Evolutionary conservation across 1,140 invertebrate genomes (phyloP), one percentile per base, ranked within the genome.

Genomic region (Calycopis cecrops): DNA sequence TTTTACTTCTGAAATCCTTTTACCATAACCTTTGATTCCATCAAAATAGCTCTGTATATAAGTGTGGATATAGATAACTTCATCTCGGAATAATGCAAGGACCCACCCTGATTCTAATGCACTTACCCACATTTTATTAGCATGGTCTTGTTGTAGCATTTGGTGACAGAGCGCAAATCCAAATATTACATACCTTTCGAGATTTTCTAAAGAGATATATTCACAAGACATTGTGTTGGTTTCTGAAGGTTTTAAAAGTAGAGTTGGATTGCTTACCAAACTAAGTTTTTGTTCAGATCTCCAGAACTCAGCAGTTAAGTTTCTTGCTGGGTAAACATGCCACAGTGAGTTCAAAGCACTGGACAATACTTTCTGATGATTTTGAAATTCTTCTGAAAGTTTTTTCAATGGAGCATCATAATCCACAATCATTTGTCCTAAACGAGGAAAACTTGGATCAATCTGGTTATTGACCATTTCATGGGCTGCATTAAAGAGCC

Each of bases 141-240:
- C 92, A 63, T 93, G 91, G 55, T 97, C 92, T 68, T 95, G 93
- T 63, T 91, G 90, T 3, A 98, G 84, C 78, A 93, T 91, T 67
- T 94, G 93, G 85, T 99, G 96, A 80, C 96, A 97, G 0, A 99
- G 85, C 42, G 97, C 91, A 64, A 98, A 94, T 0, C 98, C 97
- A 84, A 99, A 95, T 67, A 99, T 96, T 18, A 99, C 95, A 97
- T 98, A 99, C 74, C 95, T 92, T 77, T 99, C 98, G 89, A 99
- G 94, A 48, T 92, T 91, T 76, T 99, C 98, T 37, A 99, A 88
- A 10, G 98, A 98, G 21, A 99, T 80, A 87, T 97, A 99, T 89
- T 99, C 98, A 87, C 98, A 99, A 11, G 97, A 98, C 90, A 98
- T 97, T 57, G 95, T 97, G 57, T 99, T 97, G 0, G 97, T 98